Evolutionary conservation across 2,888 invertebrate species (phyloP).

Genomic region (Apoda limacodes): DNA sequence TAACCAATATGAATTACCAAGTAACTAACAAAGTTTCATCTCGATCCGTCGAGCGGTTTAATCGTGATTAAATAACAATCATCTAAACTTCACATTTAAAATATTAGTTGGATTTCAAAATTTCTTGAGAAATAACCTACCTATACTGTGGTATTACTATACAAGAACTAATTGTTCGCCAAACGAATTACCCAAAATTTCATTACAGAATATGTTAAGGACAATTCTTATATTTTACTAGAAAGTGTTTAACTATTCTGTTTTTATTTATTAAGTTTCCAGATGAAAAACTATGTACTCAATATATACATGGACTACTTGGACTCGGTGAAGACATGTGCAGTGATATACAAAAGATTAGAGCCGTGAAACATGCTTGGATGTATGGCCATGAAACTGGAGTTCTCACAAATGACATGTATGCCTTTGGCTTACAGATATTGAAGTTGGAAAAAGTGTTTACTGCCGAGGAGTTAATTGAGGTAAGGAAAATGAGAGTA

Average conservation of each 20-base stretch:
- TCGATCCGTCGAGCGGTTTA: too few species aligned
- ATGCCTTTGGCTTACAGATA: slow-evolving; percentile 48
- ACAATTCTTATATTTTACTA: background rate
- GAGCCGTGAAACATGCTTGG: slow-evolving; percentile 52
- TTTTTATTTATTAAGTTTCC: slow-evolving; percentile 36
- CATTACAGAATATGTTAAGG: too few species aligned
- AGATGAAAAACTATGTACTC: slow-evolving; percentile 46
- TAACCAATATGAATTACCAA: too few species aligned
- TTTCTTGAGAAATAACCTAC: too few species aligned
- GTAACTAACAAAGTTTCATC: too few species aligned
- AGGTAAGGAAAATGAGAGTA: too few species aligned
- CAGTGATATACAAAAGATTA: slow-evolving; percentile 38
- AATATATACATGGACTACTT: slow-evolving; percentile 48
- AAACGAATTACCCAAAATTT: too few species aligned
- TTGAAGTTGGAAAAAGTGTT: slow-evolving; percentile 39
- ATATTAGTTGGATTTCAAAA: too few species aligned
- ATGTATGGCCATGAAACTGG: slow-evolving; percentile 45
- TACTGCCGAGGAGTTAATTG: slow-evolving; percentile 32
- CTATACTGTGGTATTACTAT: too few species aligned
- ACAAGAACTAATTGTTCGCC: too few species aligned
- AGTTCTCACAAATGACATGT: slow-evolving; percentile 48
- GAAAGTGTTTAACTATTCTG: background rate
- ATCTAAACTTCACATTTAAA: too few species aligned
- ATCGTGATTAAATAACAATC: too few species aligned
- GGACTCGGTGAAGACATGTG: slow-evolving; percentile 34